Conservation (phyloP, 92 coral and sea anemone species). For the Actinernus sp. region DNA sequence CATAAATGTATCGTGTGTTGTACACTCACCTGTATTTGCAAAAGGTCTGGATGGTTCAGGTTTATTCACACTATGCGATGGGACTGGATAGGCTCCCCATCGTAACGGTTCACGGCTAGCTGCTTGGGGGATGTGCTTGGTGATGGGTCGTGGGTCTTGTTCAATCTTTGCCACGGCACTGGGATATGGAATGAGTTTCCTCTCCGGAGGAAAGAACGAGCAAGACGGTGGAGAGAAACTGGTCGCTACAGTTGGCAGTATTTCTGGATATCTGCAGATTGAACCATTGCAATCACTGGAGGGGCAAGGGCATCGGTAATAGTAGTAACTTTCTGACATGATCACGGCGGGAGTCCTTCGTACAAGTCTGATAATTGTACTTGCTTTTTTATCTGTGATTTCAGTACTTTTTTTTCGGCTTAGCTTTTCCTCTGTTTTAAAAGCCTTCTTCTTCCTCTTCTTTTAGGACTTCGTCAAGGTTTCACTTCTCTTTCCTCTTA, state of each 20-base stretch:
- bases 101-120: background rate
- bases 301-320: conserved; percentile 83
- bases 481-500: too few relatives aligned
- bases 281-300: conserved; percentile 74
- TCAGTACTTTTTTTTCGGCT: too few relatives aligned
- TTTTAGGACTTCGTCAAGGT: too few relatives aligned
- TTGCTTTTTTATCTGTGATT: too few relatives aligned
- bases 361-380: background rate
- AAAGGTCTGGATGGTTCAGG: background rate
- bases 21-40: background rate
- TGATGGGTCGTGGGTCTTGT: background rate
- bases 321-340: conserved; percentile 49
- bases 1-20: background rate
- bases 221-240: conserved; percentile 55
- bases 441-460: too few relatives aligned
- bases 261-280: conserved; percentile 76
- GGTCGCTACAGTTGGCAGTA: conserved; percentile 46
- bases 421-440: too few relatives aligned
- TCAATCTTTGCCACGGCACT: background rate
- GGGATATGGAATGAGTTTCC: conserved; percentile 20
- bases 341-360: background rate
- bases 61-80: background rate
- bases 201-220: conserved; percentile 74
- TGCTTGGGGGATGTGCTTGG: background rate
- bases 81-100: background rate